phyloP scores from a whole-genome alignment of 2,113 vertebrate genomes.

The Brachyhypopomus gauderio region DNA sequence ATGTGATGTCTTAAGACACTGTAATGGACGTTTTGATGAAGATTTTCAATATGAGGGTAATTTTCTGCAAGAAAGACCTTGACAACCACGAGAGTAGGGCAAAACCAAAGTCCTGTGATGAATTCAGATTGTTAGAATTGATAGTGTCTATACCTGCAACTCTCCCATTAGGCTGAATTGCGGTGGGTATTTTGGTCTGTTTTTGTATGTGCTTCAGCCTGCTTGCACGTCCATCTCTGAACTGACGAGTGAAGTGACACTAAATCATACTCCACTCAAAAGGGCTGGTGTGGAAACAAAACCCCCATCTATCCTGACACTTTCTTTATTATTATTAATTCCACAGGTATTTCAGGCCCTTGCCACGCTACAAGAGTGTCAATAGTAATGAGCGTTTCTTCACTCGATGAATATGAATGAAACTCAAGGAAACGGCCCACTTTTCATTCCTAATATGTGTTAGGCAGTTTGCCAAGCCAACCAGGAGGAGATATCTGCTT shows the following conservation, averaged over 20 bases:
- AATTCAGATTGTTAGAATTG: not conserved
- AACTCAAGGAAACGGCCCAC: conserved; percentile 48
- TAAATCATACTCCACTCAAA: not conserved
- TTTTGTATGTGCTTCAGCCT: not conserved
- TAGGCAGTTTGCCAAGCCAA: conserved; percentile 64
- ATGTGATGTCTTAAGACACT: conserved; percentile 63
- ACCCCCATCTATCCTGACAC: conserved; percentile 43
- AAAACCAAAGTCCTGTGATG: not conserved
- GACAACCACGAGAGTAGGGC: not conserved
- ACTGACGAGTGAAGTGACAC: conserved; percentile 8
- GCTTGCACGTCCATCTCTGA: conserved; percentile 21
- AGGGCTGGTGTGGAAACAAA: not conserved
- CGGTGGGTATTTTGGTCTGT: not conserved
- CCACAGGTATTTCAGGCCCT: conserved; percentile 55
- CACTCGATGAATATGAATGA: conserved; percentile 65
- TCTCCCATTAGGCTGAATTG: not conserved
- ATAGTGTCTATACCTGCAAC: conserved; percentile 1
- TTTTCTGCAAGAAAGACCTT: conserved; percentile 23
- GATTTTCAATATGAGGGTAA: conserved; percentile 55
- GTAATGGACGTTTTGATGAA: conserved; percentile 59
- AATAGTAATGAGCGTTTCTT: conserved; percentile 65
- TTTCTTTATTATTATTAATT: conserved; percentile 53
- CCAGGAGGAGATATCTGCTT: conserved; percentile 70
- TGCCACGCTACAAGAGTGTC: conserved; percentile 64
- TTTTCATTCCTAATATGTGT: conserved; percentile 61